These are phyloP conservation scores for Ascidia mentula DNA, from an alignment of 23 tunicate species.

Conservation along the genomic window DNA sequence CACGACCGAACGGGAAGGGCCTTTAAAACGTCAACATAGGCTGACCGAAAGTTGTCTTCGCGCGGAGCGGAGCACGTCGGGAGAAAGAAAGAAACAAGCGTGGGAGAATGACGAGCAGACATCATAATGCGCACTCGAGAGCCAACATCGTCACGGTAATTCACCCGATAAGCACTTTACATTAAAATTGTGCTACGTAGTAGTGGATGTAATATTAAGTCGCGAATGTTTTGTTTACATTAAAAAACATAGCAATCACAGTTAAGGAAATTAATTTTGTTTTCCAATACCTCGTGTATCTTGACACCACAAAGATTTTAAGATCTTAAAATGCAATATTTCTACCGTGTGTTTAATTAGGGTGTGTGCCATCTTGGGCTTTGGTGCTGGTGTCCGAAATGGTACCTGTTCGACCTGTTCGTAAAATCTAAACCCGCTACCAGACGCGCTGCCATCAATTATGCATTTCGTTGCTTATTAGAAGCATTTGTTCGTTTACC, in stretches of 20 bases:
- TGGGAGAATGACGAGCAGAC: constrained; percentile 46
- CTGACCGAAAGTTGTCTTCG: constrained; percentile 13
- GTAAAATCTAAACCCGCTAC: neutral
- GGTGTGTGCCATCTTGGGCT: neutral
- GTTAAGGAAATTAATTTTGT: no score
- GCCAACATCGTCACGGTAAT: constrained; percentile 61
- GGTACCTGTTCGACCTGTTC: neutral
- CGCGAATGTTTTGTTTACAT: neutral
- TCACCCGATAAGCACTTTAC: constrained; percentile 2
- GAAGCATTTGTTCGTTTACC: neutral
- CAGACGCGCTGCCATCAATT: neutral
- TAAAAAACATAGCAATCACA: neutral
- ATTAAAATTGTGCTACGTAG: neutral
- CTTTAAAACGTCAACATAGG: constrained; percentile 12
- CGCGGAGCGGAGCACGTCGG: neutral
- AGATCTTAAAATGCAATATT: neutral
- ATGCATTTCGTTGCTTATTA: neutral
- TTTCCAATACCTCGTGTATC: neutral
- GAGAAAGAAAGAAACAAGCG: constrained; percentile 20
- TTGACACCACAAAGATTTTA: neutral
- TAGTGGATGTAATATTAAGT: neutral
- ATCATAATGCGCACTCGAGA: constrained; percentile 41
- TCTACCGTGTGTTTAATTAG: neutral
- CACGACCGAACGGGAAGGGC: constrained; percentile 7
- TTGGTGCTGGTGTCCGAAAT: neutral